Base-by-base conservation (phyloP, 2,888 invertebrate species). In the Carterocephalus palaemon region DNA sequence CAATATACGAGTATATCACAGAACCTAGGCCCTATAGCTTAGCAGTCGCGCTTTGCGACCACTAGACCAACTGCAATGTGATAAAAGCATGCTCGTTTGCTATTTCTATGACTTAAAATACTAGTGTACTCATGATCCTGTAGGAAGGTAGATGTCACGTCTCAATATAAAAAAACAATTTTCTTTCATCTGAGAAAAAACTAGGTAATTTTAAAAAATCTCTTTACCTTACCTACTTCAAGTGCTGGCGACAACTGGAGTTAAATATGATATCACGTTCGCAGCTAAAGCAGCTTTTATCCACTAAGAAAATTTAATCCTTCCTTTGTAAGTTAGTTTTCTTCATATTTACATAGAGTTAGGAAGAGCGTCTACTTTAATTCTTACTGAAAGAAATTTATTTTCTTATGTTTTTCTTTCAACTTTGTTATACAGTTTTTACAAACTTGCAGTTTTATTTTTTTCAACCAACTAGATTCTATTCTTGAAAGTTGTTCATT, bases 301-400 rank as follows among this genome's bases (percentile, higher is more conserved):
- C 51, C 64, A 56, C 56, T 56, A 63, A 67, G 71, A 63, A 67
- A 67, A 69, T 72, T 72, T 70, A 71, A 74, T 75, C 65, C 66
- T 40, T 49, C 52, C 47, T 48, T 45, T 45, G 52, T 53, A 60
- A 61, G 57, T 53, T 46, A 48, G 57, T 57, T 57, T 51, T 54
- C 59, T 54, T 48, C 47, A 47, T 47, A 43, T 32, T 10, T 43
- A 62, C 64, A 7, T 52, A 43, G 33, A 64, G 42, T 10, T 48
- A 43, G 31, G 12, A 47, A 49, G 39, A 46, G 37, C 38, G 28
- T 38, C 19, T 22, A 9, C 22, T 23, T 43, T 46, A 51, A 43
- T 31, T 31, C 43, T 37, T 7, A n/a, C n/a, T n/a, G 29, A 22
- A 36, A 10, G 15, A 29, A 29, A 40, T 3, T 28, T 26, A 12